Evolutionary conservation across 2,888 invertebrate genomes (phyloP), one percentile per base, ranked within the genome.

Genomic region (Chloromyia formosa): DNA sequence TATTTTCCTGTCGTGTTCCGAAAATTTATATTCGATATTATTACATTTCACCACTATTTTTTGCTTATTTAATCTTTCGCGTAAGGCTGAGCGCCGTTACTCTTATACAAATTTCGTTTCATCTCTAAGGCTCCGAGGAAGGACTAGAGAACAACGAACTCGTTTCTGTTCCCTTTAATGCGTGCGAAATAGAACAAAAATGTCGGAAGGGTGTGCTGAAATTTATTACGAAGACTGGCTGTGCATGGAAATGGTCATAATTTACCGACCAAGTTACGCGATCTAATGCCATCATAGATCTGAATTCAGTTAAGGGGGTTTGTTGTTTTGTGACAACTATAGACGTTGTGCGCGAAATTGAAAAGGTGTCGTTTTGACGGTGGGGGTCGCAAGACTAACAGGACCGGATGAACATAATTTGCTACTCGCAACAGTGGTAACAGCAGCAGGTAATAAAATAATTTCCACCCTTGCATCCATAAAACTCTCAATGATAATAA

Each of bases 221-320:
- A 71, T 71, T 71, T 71, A 71, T 71, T 71, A 71, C 71, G 20
- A 18, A 42, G 40, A 71, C 56, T 71, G 56, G 40, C 18, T 71
- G 58, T 71, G 71, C 71, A 71, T 71, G 71, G 42, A 71, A 71
- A 71, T 58, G 71, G 71, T 71, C 71, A 71, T 71, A 71, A 71
- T 71, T 71, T 71, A 56, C 58, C 40, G 56, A 49, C 27, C 3
- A 2, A 20, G 56, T 42, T 56, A 40, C 40, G 71, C 12, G 22
- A 20, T 40, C 56, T 58, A 71, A 71, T 42, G 71, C 71, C 71
- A 71, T 71, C 71, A 58, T 71, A 71, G 71, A 58, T 58, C 58
- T 71, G 16, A 56, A 27, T 71, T 71, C 71, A 40, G 20, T 40
- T 71, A 56, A 23, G n/a, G 56, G 56, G 71, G 40, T 35, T 35